Evolutionary conservation across 1,140 invertebrate species (phyloP), one percentile per base, ranked within the genome.

Genomic region (Tetragnatha versicolor): DNA sequence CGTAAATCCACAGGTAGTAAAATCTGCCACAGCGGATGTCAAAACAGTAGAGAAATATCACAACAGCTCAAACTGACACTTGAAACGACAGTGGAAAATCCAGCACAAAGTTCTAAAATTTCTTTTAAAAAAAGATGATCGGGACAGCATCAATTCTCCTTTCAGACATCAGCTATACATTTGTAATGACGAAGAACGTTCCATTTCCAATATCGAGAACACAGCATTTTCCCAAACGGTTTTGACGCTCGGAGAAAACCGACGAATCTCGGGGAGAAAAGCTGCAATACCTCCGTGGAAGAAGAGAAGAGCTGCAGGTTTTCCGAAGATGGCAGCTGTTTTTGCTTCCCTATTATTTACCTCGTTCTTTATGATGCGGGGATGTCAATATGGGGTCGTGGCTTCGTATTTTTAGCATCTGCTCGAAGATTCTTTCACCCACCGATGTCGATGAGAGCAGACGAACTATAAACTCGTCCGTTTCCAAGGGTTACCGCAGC

Each of bases 401-500:
- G n/a, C 33, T 66, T 25, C 37, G 53, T 51, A 69, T 53, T 69
- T 53, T 39, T 69, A 55, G 66, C 66, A 69, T 69, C 66, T 49
- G 31, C 29, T 37, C 31, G n/a, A n/a, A 53, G 29, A 66, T 37
- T 53, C 66, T 27, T 35, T 69, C 66, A 53, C 66, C 66, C 66
- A 69, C 66, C 29, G 47, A 45, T 69, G 31, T 25, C 7, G 66
- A 69, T 69, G 45, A 51, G 49, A 69, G 47, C 66, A 69, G 66
- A 69, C 66, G 66, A 69, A 69, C 66, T 31, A 69, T 69, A 69
- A 69, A 53, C 66, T 51, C 66, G 66, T 55, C 66, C 66, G 66
- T 47, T 69, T 69, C 33, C 49, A 45, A 53, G 66, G 66, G 66
- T 69, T 69, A 69, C 66, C n/a, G 49, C 47, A 69, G 51, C 49